Evolutionary conservation across 2,113 vertebrate genomes (phyloP).

Genomic region (Columba janthina): DNA sequence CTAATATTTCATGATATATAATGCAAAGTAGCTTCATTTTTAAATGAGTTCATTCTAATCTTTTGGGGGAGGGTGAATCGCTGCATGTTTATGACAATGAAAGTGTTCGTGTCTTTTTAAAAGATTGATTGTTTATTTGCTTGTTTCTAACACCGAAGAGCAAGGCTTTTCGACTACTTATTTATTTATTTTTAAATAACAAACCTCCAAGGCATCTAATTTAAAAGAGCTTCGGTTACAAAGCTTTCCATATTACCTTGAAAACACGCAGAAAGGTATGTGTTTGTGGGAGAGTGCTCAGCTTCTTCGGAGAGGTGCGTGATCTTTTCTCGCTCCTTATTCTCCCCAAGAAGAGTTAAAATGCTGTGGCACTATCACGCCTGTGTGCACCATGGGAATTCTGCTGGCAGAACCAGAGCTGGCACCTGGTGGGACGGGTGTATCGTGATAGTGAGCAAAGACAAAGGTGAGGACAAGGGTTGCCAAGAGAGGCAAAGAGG

Average conservation of each 20-base stretch:
- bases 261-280: background rate
- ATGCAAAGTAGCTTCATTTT: constrained; percentile 37
- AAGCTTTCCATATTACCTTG: background rate
- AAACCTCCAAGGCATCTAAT: constrained; percentile 21
- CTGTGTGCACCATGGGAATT: constrained; percentile 65
- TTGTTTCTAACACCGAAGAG: constrained; percentile 24
- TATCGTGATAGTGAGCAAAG: constrained; percentile 1
- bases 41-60: constrained; percentile 29
- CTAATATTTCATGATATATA: constrained; percentile 54
- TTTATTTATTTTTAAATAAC: background rate
- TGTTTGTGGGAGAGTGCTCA: background rate
- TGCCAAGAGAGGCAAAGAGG: background rate
- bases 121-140: constrained; percentile 12
- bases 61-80: constrained; percentile 9
- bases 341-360: constrained; percentile 47
- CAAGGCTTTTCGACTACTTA: background rate
- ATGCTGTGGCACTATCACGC: constrained; percentile 14
- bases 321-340: background rate
- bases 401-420: constrained; percentile 23
- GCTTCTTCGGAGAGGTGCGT: constrained; percentile 9
- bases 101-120: constrained; percentile 38
- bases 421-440: constrained; percentile 56
- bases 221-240: background rate
- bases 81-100: constrained; percentile 46
- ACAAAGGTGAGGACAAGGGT: constrained; percentile 26